These are phyloP conservation scores for Perca flavescens DNA, from an alignment of 2,113 vertebrate species.

Conservation along the genomic window DNA sequence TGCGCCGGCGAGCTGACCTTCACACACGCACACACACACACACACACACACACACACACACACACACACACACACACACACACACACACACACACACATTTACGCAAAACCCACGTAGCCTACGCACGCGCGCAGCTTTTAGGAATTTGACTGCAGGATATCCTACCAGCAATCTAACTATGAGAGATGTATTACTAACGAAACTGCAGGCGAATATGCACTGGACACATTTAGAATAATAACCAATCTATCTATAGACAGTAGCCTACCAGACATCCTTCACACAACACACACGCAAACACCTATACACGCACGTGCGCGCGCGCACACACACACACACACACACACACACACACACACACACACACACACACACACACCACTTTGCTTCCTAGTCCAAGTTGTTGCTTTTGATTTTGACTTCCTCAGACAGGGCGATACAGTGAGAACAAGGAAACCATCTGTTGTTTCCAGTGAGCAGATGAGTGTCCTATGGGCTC, in stretches of 20 bases:
- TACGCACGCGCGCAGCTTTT: slow-evolving; percentile 54
- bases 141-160: slow-evolving; percentile 68
- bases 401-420: slow-evolving; percentile 65
- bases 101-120: slow-evolving; percentile 44
- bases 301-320: background rate
- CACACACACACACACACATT: slow-evolving; percentile 15
- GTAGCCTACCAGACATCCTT: background rate
- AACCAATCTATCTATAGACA: slow-evolving; percentile 14
- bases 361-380: slow-evolving; percentile 2
- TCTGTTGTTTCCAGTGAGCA: slow-evolving; percentile 72
- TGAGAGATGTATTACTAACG: slow-evolving; percentile 29
- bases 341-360: slow-evolving; percentile 6
- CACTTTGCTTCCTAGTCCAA: slow-evolving; percentile 25
- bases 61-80: slow-evolving; percentile 14
- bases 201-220: slow-evolving; percentile 21
- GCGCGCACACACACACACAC: background rate
- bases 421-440: slow-evolving; percentile 69
- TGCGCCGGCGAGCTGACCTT: slow-evolving; percentile 82
- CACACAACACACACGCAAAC: background rate
- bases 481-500: slow-evolving; percentile 72
- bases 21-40: slow-evolving; percentile 54
- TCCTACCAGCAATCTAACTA: slow-evolving; percentile 63
- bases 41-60: background rate
- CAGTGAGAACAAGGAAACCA: slow-evolving; percentile 69
- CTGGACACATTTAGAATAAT: slow-evolving; percentile 22